Conservation (phyloP, 1,140 invertebrate genomes). For the Doryteuthis pealeii region DNA sequence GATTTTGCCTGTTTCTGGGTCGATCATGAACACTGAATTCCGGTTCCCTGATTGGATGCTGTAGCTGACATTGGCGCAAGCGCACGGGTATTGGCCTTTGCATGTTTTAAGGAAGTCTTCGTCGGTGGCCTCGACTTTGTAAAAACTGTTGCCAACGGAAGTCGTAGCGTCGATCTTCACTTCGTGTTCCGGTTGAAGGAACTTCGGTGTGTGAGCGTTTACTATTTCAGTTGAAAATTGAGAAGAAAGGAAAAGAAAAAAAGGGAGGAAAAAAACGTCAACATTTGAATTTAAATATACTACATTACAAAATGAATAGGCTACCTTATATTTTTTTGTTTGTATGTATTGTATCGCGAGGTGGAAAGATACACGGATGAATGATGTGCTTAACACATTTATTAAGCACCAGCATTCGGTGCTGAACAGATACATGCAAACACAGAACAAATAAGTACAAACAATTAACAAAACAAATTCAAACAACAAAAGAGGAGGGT, state of each 20-base stretch:
- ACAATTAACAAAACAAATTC: no score
- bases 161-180: background rate
- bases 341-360: no score
- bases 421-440: no score
- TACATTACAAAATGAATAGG: no score
- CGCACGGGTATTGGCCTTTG: constrained; percentile 22
- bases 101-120: constrained; percentile 12
- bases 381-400: no score
- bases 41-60: constrained; percentile 50
- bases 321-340: no score
- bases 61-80: constrained; percentile 49
- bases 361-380: no score
- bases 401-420: no score
- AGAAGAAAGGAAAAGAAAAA: background rate
- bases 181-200: constrained; percentile 14
- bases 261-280: no score
- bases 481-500: no score
- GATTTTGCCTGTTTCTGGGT: constrained; percentile 44
- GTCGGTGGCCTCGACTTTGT: constrained; percentile 12
- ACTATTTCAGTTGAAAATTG: constrained; percentile 24
- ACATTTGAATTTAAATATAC: no score
- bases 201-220: constrained; percentile 19
- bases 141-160: background rate
- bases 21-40: constrained; percentile 46
- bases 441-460: no score